These are phyloP conservation scores for Rhynchonycteris naso DNA, from an alignment of 2,797 vertebrate species.

Conservation along the genomic window DNA sequence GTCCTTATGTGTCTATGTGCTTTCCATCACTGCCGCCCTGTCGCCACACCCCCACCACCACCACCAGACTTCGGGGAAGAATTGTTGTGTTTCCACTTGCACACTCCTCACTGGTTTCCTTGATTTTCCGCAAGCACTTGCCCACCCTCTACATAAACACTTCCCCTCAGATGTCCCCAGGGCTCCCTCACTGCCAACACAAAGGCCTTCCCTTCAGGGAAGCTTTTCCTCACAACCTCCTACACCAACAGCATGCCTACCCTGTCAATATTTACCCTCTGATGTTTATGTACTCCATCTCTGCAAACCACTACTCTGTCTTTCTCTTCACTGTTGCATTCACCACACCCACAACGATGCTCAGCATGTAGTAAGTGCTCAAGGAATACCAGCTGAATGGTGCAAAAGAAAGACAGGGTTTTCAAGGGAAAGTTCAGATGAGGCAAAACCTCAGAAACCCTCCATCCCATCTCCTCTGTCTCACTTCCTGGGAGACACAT, in stretches of 20 bases:
- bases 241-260: not conserved
- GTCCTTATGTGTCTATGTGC: fast-evolving
- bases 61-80: fast-evolving
- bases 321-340: not conserved
- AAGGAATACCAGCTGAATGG: not conserved
- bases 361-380: not conserved
- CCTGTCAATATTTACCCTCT: fast-evolving
- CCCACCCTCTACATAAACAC: not conserved
- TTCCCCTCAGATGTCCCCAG: not conserved
- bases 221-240: not conserved
- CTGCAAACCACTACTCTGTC: fast-evolving
- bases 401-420: not conserved
- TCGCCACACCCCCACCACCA: not conserved
- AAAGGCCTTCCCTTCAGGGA: not conserved
- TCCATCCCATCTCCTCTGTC: fast-evolving
- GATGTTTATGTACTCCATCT: not conserved
- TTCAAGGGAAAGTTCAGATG: not conserved
- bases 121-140: not conserved
- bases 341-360: too few species aligned
- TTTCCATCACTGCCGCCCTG: fast-evolving
- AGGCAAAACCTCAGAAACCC: not conserved
- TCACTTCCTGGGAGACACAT: not conserved
- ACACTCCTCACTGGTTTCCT: not conserved
- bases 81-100: not conserved
- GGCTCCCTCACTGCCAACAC: not conserved